These are phyloP conservation scores for Apodemia hepburni DNA, from an alignment of 2,888 invertebrate species.

Conservation along the genomic window DNA sequence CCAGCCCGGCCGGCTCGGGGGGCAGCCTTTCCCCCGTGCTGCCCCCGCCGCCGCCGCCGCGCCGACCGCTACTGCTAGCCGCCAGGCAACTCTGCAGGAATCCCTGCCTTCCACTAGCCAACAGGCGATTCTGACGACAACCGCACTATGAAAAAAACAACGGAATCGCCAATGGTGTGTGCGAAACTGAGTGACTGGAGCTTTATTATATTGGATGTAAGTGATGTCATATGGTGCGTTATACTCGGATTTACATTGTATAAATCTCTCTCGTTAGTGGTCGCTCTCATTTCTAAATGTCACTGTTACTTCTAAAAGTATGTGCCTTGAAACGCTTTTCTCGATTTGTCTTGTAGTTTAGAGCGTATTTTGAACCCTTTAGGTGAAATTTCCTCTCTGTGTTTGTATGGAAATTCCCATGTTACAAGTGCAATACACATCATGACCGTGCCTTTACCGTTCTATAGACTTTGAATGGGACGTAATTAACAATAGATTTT, in stretches of 20 bases:
- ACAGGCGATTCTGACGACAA: slow-evolving; percentile 55
- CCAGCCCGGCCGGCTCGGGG: slow-evolving; percentile 52
- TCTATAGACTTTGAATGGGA: slow-evolving; percentile 79
- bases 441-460: slow-evolving; percentile 79
- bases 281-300: slow-evolving; percentile 56
- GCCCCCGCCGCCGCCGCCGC: slow-evolving; percentile 53
- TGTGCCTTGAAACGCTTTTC: slow-evolving; percentile 79
- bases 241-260: slow-evolving; percentile 30
- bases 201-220: slow-evolving; percentile 23
- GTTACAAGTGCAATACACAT: slow-evolving; percentile 76
- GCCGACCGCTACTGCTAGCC: slow-evolving; percentile 56
- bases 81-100: slow-evolving; percentile 61
- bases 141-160: slow-evolving; percentile 63
- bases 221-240: slow-evolving; percentile 27
- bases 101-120: slow-evolving; percentile 55
- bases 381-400: slow-evolving; percentile 72
- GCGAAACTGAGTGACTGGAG: slow-evolving; percentile 43
- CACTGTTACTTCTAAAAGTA: slow-evolving; percentile 77
- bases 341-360: slow-evolving; percentile 74
- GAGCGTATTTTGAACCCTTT: slow-evolving; percentile 76
- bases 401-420: slow-evolving; percentile 70
- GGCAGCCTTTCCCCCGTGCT: slow-evolving; percentile 64
- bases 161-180: slow-evolving; percentile 60
- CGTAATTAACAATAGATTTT: slow-evolving; percentile 78
- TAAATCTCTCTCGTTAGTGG: slow-evolving; percentile 47